Evolutionary conservation across 2,888 invertebrate species (phyloP).

Genomic region (Orchestes rusci): DNA sequence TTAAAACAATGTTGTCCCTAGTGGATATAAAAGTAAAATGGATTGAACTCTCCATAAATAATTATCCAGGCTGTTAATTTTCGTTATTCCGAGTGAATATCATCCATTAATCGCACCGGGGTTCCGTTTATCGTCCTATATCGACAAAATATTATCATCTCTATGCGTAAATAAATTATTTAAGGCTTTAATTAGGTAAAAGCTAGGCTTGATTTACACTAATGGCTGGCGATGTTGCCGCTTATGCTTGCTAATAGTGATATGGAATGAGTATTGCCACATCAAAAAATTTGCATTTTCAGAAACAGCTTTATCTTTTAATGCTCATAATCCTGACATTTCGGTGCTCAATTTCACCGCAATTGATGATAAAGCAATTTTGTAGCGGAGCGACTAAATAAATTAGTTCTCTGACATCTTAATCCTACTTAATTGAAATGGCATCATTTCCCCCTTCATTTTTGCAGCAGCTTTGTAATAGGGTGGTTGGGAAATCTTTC

Average conservation of each 20-base stretch:
- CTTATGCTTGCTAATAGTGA: conserved; percentile 9
- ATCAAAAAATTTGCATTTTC: too few species aligned
- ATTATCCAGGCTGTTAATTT: conserved; percentile 23
- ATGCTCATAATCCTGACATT: too few species aligned
- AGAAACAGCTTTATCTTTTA: neutral
- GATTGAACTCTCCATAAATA: conserved; percentile 19
- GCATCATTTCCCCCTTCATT: conserved; percentile 29
- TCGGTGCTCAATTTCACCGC: too few species aligned
- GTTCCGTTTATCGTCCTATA: conserved; percentile 22
- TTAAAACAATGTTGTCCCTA: conserved; percentile 11
- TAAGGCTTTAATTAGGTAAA: conserved; percentile 31
- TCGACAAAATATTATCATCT: conserved; percentile 21
- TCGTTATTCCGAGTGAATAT: conserved; percentile 21
- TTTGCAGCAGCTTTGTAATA: conserved; percentile 32
- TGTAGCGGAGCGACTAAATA: conserved; percentile 14
- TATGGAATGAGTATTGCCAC: too few species aligned
- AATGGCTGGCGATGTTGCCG: conserved; percentile 14
- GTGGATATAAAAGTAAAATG: conserved; percentile 12
- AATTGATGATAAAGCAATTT: too few species aligned
- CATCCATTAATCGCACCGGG: conserved; percentile 15
- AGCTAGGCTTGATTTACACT: conserved; percentile 28
- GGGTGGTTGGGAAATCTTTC: conserved; percentile 31
- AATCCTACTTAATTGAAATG: conserved; percentile 29
- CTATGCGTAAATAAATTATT: conserved; percentile 28
- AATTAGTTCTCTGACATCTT: conserved; percentile 6